Percentiles rank a stretch among this genome's conserved stretches.
phyloP scores from a whole-genome alignment of 2,888 invertebrate species.

The Zelleria hepariella region DNA sequence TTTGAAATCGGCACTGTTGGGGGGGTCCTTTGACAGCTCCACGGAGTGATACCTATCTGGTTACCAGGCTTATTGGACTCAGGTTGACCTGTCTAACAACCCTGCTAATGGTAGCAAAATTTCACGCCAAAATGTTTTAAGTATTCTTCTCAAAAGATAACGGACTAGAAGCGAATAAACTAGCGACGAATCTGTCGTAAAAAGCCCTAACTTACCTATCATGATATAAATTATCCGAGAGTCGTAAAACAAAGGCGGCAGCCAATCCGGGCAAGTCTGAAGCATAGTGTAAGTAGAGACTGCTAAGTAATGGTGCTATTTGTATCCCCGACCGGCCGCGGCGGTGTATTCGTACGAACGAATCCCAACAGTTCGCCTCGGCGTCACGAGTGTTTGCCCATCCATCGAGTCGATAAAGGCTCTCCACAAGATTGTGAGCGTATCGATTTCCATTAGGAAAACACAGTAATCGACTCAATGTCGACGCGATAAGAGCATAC shows the following conservation, averaged over 20 bases:
- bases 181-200: no score
- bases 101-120: no score
- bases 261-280: neutral
- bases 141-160: no score
- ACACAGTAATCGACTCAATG: slow-evolving; percentile 38
- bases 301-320: neutral
- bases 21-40: no score
- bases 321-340: neutral
- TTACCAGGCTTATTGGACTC: no score
- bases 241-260: neutral
- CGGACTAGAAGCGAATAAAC: neutral
- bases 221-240: neutral
- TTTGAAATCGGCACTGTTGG: no score
- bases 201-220: no score
- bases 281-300: neutral
- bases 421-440: slow-evolving; percentile 34
- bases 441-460: slow-evolving; percentile 54
- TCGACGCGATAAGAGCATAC: slow-evolving; percentile 12
- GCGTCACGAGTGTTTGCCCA: slow-evolving; percentile 24
- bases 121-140: no score
- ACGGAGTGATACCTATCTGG: no score
- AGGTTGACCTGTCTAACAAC: no score
- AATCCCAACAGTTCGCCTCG: neutral
- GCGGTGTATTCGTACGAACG: neutral
- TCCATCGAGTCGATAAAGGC: slow-evolving; percentile 26